Evolutionary conservation across 2,113 vertebrate species (phyloP), one percentile per base, ranked within the genome.

Genomic region (Pandion haliaetus): DNA sequence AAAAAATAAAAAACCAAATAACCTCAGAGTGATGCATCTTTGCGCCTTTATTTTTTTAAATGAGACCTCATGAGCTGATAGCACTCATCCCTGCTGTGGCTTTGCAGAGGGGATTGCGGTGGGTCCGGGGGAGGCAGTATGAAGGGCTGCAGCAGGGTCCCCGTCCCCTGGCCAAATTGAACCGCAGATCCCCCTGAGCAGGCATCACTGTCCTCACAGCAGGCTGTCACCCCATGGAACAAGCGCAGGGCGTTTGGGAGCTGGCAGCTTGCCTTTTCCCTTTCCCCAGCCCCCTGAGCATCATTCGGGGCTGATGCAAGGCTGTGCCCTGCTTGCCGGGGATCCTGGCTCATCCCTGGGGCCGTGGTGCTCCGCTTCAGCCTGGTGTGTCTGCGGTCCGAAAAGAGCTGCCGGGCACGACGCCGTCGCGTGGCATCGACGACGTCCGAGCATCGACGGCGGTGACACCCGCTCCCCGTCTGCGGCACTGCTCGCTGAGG

Each of bases 191-290:
- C 40, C 15, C 40, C 20, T 26, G 24, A 0, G 0, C 25, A 32
- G 36, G 4, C 10, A 6, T 71, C 29, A 1, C 34, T 12, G 45
- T 61, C 44, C 54, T 44, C 4, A 3, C 55, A 26, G 45, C 4
- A 2, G 49, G 36, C 29, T 79, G 24, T 55, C 85, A 13, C 8
- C 40, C 19, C 2, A 1, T 11, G 36, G 77, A 77, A 44, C 40
- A 14, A 42, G 28, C 4, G 0, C 1, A 2, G 42, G n/a, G 42
- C 1, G 0, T 76, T 44, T 21, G 78, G 63, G 70, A 58, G 26
- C 49, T 34, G 49, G 26, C 58, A 59, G 42, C 34, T 58, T 50
- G 28, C 49, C 73, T 50, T 12, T 52, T 25, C n/a, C 70, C n/a
- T 32, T 36, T 44, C 31, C 47, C 25, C 38, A 59, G 25, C 50